Evolutionary conservation across 1,140 invertebrate genomes (phyloP).

Genomic region (Delia radicum): DNA sequence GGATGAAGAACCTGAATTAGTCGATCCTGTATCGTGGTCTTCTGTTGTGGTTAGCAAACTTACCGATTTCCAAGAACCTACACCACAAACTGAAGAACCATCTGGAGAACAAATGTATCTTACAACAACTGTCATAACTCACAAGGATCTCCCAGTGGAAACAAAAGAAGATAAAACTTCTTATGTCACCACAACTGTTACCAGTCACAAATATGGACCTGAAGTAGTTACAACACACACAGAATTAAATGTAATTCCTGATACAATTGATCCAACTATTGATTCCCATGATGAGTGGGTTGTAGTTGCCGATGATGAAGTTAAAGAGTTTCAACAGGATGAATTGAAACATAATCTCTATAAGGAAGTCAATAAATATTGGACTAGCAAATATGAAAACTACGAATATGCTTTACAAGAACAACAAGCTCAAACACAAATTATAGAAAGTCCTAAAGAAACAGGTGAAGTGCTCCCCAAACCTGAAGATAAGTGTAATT

Average conservation of each 20-base stretch:
- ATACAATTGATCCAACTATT: background rate
- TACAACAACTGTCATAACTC: background rate
- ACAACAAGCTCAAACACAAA: background rate
- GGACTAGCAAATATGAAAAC: constrained; percentile 7
- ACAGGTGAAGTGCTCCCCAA: background rate
- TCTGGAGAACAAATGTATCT: constrained; percentile 13
- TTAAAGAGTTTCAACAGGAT: background rate
- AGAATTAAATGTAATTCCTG: constrained; percentile 29
- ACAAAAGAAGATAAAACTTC: background rate
- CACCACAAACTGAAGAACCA: constrained; percentile 26
- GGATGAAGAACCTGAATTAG: background rate
- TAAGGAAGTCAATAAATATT: constrained; percentile 6
- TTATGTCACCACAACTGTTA: constrained; percentile 20
- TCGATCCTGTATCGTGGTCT: constrained; percentile 34
- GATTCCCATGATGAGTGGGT: constrained; percentile 1
- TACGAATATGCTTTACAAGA: constrained; percentile 9
- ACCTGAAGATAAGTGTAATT: background rate
- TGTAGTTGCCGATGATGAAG: background rate
- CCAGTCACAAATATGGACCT: background rate
- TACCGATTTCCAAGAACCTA: constrained; percentile 47
- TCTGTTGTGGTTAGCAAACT: constrained; percentile 46
- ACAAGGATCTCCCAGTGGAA: background rate
- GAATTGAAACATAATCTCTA: background rate
- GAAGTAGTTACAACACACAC: constrained; percentile 43
- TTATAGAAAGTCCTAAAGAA: background rate